Evolutionary conservation across 2,797 vertebrate species (phyloP).

Genomic region (Hydrocynus forskahlii): DNA sequence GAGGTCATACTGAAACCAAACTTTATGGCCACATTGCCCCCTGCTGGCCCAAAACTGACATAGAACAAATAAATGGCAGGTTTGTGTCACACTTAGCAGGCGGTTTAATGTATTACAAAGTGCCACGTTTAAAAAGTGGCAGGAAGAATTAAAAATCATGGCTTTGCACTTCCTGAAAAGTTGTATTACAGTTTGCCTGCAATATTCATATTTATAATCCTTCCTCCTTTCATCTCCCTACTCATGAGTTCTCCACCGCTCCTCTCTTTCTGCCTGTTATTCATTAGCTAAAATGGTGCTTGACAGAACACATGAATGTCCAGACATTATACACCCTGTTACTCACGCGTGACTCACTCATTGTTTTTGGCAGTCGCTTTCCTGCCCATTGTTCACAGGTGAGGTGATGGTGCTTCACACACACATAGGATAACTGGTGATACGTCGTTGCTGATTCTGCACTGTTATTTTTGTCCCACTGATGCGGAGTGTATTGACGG

Average conservation of each 20-base stretch:
- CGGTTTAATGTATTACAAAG: neutral
- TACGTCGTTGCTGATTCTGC: neutral
- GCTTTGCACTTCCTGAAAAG: neutral
- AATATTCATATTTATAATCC: neutral
- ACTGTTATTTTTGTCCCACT: neutral
- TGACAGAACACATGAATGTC: neutral
- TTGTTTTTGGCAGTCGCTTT: conserved; percentile 2
- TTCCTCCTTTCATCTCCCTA: neutral
- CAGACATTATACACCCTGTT: neutral
- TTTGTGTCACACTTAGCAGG: neutral
- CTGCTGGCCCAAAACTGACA: neutral
- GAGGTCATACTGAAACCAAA: neutral
- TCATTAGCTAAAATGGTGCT: conserved; percentile 5
- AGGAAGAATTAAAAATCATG: neutral
- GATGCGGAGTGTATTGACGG: neutral
- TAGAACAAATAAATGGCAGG: neutral
- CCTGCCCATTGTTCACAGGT: conserved; percentile 6
- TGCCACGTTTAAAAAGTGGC: neutral
- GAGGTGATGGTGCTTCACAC: neutral
- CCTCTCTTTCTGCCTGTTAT: neutral
- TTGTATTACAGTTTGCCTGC: neutral
- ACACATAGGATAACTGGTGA: neutral
- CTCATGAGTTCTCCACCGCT: neutral
- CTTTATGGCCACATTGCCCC: conserved; percentile 7
- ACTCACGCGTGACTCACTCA: neutral